phyloP scores from a whole-genome alignment of 2,113 vertebrate genomes.

The Malurus melanocephalus region DNA sequence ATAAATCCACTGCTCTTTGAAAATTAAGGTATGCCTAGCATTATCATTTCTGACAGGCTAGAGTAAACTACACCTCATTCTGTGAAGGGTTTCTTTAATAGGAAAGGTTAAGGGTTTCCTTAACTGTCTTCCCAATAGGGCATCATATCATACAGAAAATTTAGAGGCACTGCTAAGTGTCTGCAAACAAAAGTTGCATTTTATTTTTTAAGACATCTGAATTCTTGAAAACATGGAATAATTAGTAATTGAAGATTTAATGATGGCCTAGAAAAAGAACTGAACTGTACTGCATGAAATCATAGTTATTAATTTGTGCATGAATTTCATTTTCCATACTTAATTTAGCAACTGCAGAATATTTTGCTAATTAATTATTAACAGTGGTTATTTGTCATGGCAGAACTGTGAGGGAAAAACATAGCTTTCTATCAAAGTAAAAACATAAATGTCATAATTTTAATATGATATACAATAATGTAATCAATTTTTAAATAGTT shows the following conservation, averaged over 20 bases:
- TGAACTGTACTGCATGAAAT: constrained; percentile 46
- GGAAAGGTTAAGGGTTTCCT: too few relatives aligned
- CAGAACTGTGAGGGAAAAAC: constrained; percentile 17
- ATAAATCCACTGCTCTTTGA: background rate
- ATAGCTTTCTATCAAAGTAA: constrained; percentile 23
- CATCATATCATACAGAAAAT: constrained; percentile 37
- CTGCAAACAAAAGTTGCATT: constrained; percentile 44
- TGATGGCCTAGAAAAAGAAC: constrained; percentile 44
- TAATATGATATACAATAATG: constrained; percentile 6
- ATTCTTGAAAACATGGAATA: constrained; percentile 41
- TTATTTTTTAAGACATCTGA: constrained; percentile 50
- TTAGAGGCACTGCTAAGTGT: background rate
- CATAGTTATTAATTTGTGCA: constrained; percentile 51
- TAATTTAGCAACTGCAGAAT: constrained; percentile 54
- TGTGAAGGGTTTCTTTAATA: background rate
- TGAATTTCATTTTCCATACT: background rate
- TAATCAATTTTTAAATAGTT: constrained; percentile 28
- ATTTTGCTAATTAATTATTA: constrained; percentile 60
- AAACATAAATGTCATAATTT: constrained; percentile 15
- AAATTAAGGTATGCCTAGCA: background rate
- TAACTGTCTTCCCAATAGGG: background rate
- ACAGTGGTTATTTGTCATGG: constrained; percentile 40
- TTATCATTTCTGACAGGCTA: background rate
- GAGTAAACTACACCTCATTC: background rate
- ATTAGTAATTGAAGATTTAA: constrained; percentile 55